Base-by-base conservation (phyloP, 64 coral and sea anemone genomes). In the Porites australiensis region DNA sequence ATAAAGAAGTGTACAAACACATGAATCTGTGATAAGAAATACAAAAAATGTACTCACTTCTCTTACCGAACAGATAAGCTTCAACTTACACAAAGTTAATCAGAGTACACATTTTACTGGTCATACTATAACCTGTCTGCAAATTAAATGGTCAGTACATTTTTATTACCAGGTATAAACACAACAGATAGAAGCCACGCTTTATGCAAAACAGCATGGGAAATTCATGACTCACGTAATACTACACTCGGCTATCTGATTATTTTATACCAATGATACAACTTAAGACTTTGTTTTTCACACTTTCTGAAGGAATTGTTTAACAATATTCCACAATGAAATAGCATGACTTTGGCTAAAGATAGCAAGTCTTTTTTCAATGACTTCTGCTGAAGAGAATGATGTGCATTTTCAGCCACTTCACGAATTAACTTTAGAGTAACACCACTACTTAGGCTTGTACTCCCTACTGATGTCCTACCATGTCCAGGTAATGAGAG, bases 301-400 rank as follows among this genome's bases (percentile, higher is more conserved):
- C 53, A 55, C 53, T 11, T 55, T 55, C 11, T 55, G 5, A 55
- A 55, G 5, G 53, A 7, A 7, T 16, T 79, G 49, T 55, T 79
- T 79, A 15, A 79, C n/a, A 18, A 79, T 79, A 0, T 79, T 53
- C 77, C 77, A 79, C n/a, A 79, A 58, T 12, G 47, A 79, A 79
- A 79, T 53, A 1, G 77, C 49, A 79, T 79, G 77, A 55, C 77
- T 79, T 6, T 79, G 77, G 50, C 77, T 53, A 16, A 79, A 79
- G 4, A 79, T 53, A 13, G 77, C 4, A n/a, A 58, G 12, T 51
- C 55, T 48, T 14, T 47, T 50, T 50, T 53, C 77, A 8, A 79
- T 47, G 55, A 58, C 46, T n/a, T 79, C 37, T 12, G 55, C 9
- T 21, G 47, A 53, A 55, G 44, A 16, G 15, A 50, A 79, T 49